Evolutionary conservation across 2,797 vertebrate species (phyloP), one percentile per base, ranked within the genome.

Genomic region (Squalus acanthias): DNA sequence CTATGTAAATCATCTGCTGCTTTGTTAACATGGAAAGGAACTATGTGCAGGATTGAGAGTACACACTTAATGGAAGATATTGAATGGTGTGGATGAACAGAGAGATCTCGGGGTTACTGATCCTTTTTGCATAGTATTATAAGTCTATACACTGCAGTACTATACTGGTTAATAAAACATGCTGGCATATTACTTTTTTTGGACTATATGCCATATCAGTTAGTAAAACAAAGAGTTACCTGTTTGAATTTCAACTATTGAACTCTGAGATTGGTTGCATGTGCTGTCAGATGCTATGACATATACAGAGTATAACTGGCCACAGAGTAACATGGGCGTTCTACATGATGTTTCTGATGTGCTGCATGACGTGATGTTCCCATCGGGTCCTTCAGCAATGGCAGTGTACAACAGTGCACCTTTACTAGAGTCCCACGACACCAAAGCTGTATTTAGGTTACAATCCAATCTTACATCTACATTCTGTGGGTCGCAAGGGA

Each of bases 301-400:
- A 95, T 53, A 33, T 20, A 95, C 69, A 74, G 39, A 95, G 57
- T 95, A 95, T 72, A 95, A 53, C 69, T 57, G 69, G 70, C 94
- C 50, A n/a, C 94, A 95, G 50, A 74, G 29, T 74, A 95, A 95
- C 94, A 20, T 8, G 94, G 94, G 70, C 13, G 70, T 72, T 74
- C 26, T 8, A 74, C 94, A 95, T 6, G 29, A 76, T 95, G 94
- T 95, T 76, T 95, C 94, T 95, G 69, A 74, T 53, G 94, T 95
- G 29, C 50, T 72, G 50, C 94, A 95, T 0, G 6, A 95, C 5
- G 24, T 29, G 26, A 50, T 57, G 70, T 15, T n/a, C 17, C 94
- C 69, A 57, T 76, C 46, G 9, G 46, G 1, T 76, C 67, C 94
- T 72, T 72, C 46, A 33, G 50, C 94, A 33, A 74, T 20, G 46